These are phyloP conservation scores for Herpailurus yagouaroundi DNA, from an alignment of 2,113 vertebrate genomes.

Conservation along the genomic window DNA sequence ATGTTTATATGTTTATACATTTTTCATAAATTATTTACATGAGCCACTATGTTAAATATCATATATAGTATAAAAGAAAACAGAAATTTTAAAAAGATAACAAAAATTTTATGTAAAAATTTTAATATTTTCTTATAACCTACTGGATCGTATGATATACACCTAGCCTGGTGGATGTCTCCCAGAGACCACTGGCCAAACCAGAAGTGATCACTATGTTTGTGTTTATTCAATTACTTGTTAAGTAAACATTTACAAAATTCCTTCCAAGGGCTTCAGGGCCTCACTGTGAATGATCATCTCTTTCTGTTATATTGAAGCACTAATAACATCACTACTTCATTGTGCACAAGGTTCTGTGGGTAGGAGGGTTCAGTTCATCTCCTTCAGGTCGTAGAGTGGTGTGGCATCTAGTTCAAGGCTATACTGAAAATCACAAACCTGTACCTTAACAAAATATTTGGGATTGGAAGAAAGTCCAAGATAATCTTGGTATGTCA, in stretches of 20 bases:
- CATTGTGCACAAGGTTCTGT: background rate
- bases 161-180: too few species aligned
- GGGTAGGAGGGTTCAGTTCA: background rate
- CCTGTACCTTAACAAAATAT: background rate
- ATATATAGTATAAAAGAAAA: background rate
- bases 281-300: background rate
- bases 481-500: background rate
- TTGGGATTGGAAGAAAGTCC: background rate
- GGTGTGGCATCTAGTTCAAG: background rate
- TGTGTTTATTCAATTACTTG: background rate
- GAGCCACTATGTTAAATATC: background rate
- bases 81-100: background rate
- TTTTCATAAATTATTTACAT: conserved; percentile 24
- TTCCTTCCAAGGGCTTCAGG: background rate
- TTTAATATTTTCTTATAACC: background rate
- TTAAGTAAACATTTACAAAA: background rate
- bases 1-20: background rate
- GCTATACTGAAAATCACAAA: background rate
- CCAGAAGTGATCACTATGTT: background rate
- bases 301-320: background rate
- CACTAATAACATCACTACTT: background rate
- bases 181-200: background rate
- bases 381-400: background rate
- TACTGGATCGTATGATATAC: background rate
- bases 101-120: background rate